A percentile compares a stretch with the other conserved stretches of the same genome.
Evolutionary conservation across 2,113 vertebrate species (phyloP).

Genomic region (Lycocorax pyrrhopterus): DNA sequence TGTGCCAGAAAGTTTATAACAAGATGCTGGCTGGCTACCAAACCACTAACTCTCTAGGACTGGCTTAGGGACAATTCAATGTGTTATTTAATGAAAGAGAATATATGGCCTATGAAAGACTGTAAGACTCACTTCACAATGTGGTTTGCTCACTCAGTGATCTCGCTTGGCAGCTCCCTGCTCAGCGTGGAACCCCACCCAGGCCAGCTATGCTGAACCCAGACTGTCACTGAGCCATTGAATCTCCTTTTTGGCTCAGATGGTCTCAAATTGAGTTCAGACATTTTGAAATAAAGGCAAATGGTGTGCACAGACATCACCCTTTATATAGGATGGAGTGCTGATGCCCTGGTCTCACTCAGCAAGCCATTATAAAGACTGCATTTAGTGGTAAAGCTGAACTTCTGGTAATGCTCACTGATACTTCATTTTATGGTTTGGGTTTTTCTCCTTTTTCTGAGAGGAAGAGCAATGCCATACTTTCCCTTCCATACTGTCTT

Average conservation of each 20-base stretch:
- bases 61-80: conserved; percentile 22
- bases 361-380: neutral
- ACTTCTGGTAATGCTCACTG: neutral
- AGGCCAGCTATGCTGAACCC: neutral
- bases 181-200: neutral
- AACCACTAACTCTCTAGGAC: conserved; percentile 24
- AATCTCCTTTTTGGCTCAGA: neutral
- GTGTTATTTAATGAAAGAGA: conserved; percentile 9
- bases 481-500: neutral
- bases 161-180: neutral
- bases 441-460: neutral
- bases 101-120: neutral
- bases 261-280: neutral
- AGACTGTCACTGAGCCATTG: neutral
- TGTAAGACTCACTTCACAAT: neutral
- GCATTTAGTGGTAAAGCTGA: neutral
- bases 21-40: conserved; percentile 31
- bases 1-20: conserved; percentile 27
- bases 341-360: neutral
- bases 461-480: neutral
- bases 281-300: neutral
- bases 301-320: neutral
- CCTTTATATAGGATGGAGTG: neutral
- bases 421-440: neutral
- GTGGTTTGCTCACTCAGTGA: neutral